Percentiles rank a stretch among this genome's conserved stretches.
phyloP scores from a whole-genome alignment of 2,113 vertebrate genomes.

The Pan paniscus region DNA sequence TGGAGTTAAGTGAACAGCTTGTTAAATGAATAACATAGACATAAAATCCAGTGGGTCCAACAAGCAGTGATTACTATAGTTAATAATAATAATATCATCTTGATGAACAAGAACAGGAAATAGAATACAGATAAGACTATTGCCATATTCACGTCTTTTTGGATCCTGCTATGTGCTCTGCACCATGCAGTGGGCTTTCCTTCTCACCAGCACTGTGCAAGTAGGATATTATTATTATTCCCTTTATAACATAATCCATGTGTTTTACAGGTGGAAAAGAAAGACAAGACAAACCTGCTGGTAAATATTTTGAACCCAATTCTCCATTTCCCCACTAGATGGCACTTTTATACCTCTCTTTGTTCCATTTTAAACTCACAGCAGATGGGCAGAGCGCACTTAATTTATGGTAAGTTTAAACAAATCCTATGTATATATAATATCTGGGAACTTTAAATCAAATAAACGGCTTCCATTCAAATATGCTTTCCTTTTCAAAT shows the following conservation, averaged over 20 bases:
- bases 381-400: neutral
- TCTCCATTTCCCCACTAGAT: conserved; percentile 76
- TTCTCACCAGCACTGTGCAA: no score
- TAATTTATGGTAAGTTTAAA: neutral
- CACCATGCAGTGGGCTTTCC: rapidly evolving
- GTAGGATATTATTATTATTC: neutral
- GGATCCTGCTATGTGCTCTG: rapidly evolving
- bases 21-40: neutral
- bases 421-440: neutral
- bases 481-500: neutral
- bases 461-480: neutral
- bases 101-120: neutral
- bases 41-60: neutral
- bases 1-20: neutral
- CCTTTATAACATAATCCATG: neutral
- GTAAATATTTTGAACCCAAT: neutral
- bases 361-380: neutral
- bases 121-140: neutral
- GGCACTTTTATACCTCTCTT: conserved; percentile 73
- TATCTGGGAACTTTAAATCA: conserved; percentile 13
- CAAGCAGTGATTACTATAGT: neutral
- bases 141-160: rapidly evolving
- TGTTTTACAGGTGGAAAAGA: neutral
- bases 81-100: neutral
- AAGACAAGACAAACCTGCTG: neutral